phyloP scores from a whole-genome alignment of 2,888 invertebrate species.

The Ophion ventricosus region DNA sequence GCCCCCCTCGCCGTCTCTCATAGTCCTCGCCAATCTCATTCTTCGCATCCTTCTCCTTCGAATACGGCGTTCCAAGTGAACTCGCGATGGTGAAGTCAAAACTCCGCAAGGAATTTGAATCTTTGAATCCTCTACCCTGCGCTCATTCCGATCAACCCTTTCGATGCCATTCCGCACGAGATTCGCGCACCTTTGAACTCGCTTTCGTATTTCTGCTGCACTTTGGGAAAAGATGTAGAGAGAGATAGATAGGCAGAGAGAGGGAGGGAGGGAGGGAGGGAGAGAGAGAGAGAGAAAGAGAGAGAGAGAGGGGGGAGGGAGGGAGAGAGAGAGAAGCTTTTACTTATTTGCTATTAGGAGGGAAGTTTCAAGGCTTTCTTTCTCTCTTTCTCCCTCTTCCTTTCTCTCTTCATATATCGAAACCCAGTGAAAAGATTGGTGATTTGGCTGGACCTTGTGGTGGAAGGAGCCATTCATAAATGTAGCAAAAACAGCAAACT shows the following conservation, averaged over 20 bases:
- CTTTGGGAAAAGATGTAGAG: not conserved
- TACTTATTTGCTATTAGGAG: not conserved
- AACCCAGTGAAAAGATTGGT: too few relatives aligned
- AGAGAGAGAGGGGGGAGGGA: not conserved
- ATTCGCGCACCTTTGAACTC: constrained; percentile 43
- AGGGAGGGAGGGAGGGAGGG: not conserved
- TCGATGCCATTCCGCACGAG: constrained; percentile 27
- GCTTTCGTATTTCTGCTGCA: constrained; percentile 42
- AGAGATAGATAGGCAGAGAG: not conserved
- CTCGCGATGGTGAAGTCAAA: constrained; percentile 33
- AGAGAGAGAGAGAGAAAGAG: not conserved
- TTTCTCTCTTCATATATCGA: not conserved
- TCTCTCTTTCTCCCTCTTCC: not conserved
- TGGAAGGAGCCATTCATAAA: too few relatives aligned
- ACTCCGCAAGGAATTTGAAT: constrained; percentile 46
- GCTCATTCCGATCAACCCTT: not conserved
- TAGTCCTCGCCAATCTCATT: constrained; percentile 12
- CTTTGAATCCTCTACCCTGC: constrained; percentile 31
- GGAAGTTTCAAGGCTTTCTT: not conserved
- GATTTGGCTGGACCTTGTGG: too few relatives aligned
- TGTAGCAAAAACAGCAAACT: too few relatives aligned
- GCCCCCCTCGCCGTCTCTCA: constrained; percentile 13
- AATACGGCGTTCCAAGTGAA: constrained; percentile 52
- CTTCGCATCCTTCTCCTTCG: constrained; percentile 35
- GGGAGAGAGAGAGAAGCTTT: too few relatives aligned